Percentiles rank a stretch among this genome's conserved stretches.
Conservation (phyloP, 2,888 invertebrate genomes). For the Tetranychus piercei region DNA sequence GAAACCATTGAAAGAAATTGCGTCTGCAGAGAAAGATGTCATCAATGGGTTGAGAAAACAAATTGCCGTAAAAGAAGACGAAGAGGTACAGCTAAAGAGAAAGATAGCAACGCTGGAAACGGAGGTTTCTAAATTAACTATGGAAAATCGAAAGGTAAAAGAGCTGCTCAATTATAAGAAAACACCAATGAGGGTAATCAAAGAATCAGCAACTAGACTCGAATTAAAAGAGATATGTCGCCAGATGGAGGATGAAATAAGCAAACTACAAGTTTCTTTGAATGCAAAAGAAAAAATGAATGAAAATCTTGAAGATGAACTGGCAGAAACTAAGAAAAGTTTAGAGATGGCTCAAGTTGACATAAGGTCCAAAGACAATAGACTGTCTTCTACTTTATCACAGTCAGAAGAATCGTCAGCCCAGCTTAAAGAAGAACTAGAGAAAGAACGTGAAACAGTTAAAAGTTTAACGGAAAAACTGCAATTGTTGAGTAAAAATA, state of each 20-base stretch:
- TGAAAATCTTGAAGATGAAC: constrained; percentile 24
- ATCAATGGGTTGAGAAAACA: constrained; percentile 28
- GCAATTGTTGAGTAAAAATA: constrained; percentile 20
- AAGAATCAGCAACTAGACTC: constrained; percentile 27
- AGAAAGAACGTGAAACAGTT: constrained; percentile 30
- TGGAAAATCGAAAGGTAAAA: constrained; percentile 28
- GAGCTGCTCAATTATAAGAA: constrained; percentile 46
- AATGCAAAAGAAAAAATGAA: constrained; percentile 25
- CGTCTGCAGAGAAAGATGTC: constrained; percentile 24
- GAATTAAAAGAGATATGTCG: constrained; percentile 55
- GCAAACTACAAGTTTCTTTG: constrained; percentile 30
- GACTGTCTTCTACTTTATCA: constrained; percentile 28
- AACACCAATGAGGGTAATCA: constrained; percentile 51
- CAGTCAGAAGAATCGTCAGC: constrained; percentile 29
- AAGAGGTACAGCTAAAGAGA: constrained; percentile 47
- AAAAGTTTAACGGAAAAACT: constrained; percentile 22
- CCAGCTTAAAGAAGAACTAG: constrained; percentile 25
- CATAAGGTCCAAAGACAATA: constrained; percentile 16
- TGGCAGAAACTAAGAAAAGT: constrained; percentile 20
- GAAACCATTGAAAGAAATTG: constrained; percentile 15
- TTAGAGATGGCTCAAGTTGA: constrained; percentile 21
- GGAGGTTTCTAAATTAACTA: constrained; percentile 23
- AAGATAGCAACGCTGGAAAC: constrained; percentile 26
- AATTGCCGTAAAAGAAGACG: constrained; percentile 36
- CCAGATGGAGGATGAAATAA: constrained; percentile 69